Base-by-base conservation (phyloP, 2,113 vertebrate species). In the Poeciliopsis turrubarensis region DNA sequence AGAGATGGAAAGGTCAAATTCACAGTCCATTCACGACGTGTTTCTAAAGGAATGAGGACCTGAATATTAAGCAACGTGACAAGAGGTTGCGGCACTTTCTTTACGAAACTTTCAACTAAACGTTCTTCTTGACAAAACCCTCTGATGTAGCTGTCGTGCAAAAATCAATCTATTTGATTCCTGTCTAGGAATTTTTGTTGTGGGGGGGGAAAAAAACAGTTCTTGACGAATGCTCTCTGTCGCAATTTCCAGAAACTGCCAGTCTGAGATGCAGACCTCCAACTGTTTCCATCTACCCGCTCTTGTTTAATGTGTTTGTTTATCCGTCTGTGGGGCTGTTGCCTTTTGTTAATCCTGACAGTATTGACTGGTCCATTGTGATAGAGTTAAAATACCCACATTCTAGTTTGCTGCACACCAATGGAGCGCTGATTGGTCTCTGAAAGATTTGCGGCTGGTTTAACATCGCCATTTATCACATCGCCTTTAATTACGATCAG, bases 401-500 rank as follows among this genome's bases (percentile, higher is more conserved):
- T 78, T 86, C 77, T 74, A 75, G 22, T 79, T 78, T 71, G 25
- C 83, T 74, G 76, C 76, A 79, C 73, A 80, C 66, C n/a, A 62
- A 82, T 65, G 44, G 32, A 77, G 51, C 75, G 47, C 72, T 63
- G 64, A 85, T 72, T 70, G 63, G 73, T 68, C 72, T 82, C 72
- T 70, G 70, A 44, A 78, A 77, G 78, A 80, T 74, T 79, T 84
- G 77, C 72, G 66, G 34, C 76, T 78, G 31, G 74, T 87, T 80
- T 69, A 83, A 80, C 75, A 60, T 68, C 69, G 19, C 54, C 14
- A 37, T 82, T 87, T 90, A 91, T 91, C 79, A 39, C 78, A 86
- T 87, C 86, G 76, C 75, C 86, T 70, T 89, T 90, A 87, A 92
- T 93, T 89, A 89, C 30, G 61, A 83, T 87, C 86, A 85, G 83